Conservation (phyloP, 2,113 vertebrate genomes). For the Clupea harengus region DNA sequence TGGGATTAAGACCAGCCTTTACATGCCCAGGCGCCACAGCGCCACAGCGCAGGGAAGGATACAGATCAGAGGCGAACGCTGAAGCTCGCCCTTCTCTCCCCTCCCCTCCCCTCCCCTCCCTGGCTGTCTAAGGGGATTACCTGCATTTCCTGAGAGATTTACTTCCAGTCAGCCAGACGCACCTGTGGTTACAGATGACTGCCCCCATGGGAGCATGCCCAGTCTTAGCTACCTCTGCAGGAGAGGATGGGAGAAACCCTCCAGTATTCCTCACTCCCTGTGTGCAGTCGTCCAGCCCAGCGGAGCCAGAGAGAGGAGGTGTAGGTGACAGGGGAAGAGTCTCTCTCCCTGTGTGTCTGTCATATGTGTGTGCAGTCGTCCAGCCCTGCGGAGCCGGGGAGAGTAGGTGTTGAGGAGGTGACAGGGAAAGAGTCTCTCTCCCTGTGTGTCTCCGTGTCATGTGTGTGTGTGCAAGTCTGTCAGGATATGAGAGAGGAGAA, state of each 20-base stretch:
- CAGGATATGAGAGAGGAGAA: not conserved
- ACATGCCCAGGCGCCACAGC: not conserved
- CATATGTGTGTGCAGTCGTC: no score
- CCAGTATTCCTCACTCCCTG: not conserved
- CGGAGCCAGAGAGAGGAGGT: not conserved
- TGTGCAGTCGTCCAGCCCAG: not conserved
- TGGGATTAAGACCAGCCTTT: not conserved
- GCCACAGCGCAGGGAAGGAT: not conserved
- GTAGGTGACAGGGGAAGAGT: not conserved
- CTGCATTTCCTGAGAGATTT: slow-evolving; percentile 6
- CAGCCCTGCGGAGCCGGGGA: not conserved
- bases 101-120: not conserved
- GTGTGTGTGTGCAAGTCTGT: not conserved
- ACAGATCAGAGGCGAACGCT: not conserved
- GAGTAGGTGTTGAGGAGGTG: not conserved
- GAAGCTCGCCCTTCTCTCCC: not conserved
- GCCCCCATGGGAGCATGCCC: not conserved
- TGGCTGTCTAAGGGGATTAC: not conserved
- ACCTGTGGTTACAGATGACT: slow-evolving; percentile 7
- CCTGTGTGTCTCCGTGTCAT: not conserved
- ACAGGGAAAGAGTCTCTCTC: not conserved
- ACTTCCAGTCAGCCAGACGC: not conserved
- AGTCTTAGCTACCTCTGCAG: not conserved
- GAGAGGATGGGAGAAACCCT: not conserved
- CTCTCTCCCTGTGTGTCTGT: not conserved